Evolutionary conservation across 2,113 vertebrate genomes (phyloP).

Genomic region (Calidris pygmaea): DNA sequence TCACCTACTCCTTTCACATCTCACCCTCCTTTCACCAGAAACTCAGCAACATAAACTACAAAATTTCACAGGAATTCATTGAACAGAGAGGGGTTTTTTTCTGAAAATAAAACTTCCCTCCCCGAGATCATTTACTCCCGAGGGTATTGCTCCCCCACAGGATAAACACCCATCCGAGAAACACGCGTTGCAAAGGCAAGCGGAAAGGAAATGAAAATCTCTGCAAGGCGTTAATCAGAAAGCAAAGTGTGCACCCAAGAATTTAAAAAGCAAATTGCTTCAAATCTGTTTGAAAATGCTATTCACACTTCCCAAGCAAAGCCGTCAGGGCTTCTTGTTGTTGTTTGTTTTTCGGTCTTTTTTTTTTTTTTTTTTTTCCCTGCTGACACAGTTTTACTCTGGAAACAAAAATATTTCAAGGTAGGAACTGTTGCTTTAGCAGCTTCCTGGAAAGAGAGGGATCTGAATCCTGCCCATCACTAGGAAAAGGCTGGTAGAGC

Average conservation of each 20-base stretch:
- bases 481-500: background rate
- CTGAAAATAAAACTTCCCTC: background rate
- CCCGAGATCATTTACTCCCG: rapidly evolving
- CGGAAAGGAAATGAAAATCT: rapidly evolving
- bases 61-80: rapidly evolving
- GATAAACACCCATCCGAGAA: background rate
- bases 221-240: background rate
- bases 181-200: background rate
- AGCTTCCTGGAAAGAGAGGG: background rate
- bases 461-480: background rate
- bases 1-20: background rate
- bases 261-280: slow-evolving; percentile 36
- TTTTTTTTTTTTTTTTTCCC: background rate
- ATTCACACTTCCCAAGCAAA: background rate
- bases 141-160: rapidly evolving
- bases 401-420: background rate
- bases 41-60: background rate
- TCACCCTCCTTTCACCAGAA: background rate
- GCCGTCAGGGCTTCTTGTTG: background rate
- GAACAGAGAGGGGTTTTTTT: background rate
- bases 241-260: background rate
- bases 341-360: background rate
- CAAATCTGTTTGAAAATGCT: background rate
- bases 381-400: background rate
- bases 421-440: background rate